These are phyloP conservation scores for Crenichthys baileyi DNA, from an alignment of 2,797 vertebrate species.

Conservation along the genomic window DNA sequence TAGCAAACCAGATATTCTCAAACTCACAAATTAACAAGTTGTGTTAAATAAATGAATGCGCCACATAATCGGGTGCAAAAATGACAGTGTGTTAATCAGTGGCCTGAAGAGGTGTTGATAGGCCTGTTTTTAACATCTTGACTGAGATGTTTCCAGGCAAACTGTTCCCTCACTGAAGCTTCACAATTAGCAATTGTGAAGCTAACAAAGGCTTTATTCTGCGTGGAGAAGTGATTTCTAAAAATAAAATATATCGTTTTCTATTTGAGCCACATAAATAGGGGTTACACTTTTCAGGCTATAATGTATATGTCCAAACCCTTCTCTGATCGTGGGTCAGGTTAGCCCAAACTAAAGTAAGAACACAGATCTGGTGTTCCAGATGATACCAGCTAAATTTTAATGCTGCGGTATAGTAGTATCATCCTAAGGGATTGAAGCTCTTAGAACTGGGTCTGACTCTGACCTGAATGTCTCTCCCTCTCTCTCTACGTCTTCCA, in stretches of 20 bases:
- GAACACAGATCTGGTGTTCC: slow-evolving; percentile 48
- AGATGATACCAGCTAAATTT: slow-evolving; percentile 71
- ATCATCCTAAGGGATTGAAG: slow-evolving; percentile 66
- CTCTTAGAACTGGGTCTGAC: slow-evolving; percentile 78
- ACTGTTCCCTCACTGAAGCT: neutral
- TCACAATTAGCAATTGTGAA: slow-evolving; percentile 6
- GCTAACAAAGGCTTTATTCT: neutral
- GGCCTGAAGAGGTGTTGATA: slow-evolving; percentile 8
- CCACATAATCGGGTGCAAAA: slow-evolving; percentile 14
- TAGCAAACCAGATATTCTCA: neutral
- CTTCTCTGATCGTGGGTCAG: slow-evolving; percentile 22
- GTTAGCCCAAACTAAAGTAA: slow-evolving; percentile 33
- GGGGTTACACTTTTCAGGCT: neutral
- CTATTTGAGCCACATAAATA: slow-evolving; percentile 8
- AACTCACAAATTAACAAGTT: neutral
- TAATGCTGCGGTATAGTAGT: slow-evolving; percentile 69
- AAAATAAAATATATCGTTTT: no score
- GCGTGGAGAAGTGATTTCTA: neutral
- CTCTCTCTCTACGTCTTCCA: slow-evolving; percentile 61
- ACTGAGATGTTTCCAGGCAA: slow-evolving; percentile 9
- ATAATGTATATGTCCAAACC: slow-evolving; percentile 16
- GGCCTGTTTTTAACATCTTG: slow-evolving; percentile 10
- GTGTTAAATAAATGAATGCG: slow-evolving; percentile 1
- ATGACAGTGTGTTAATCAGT: slow-evolving; percentile 9
- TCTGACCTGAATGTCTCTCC: slow-evolving; percentile 78